Percentiles rank a stretch among this genome's conserved stretches.
Conservation (phyloP, 2,797 vertebrate species). For the Ctenopoma kingsleyae region DNA sequence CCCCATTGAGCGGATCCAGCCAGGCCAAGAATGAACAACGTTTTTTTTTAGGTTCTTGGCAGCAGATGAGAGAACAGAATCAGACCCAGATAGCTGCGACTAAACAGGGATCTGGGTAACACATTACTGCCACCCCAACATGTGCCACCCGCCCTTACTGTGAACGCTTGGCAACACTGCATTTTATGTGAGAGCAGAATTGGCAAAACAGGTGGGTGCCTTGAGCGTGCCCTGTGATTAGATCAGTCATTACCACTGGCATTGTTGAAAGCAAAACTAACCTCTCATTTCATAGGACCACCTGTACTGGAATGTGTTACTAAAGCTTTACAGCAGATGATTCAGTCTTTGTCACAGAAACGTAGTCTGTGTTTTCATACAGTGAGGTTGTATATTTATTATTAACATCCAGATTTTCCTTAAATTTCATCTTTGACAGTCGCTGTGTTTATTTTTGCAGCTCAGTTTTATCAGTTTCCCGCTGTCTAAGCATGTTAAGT, state of each 20-base stretch:
- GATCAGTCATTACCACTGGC: constrained; percentile 71
- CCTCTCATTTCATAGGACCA: constrained; percentile 70
- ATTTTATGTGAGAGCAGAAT: constrained; percentile 55
- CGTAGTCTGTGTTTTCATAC: constrained; percentile 40
- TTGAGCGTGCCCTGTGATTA: constrained; percentile 72
- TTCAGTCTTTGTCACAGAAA: constrained; percentile 48
- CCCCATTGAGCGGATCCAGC: constrained; percentile 63
- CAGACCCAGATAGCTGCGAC: constrained; percentile 63
- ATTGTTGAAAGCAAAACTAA: constrained; percentile 62
- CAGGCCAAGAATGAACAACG: constrained; percentile 39
- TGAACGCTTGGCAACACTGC: constrained; percentile 52
- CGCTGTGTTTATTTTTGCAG: constrained; percentile 29
- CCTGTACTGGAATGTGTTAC: constrained; percentile 68
- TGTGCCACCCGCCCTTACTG: constrained; percentile 67
- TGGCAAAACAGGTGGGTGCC: constrained; percentile 74
- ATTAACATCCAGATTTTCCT: constrained; percentile 50
- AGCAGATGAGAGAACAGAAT: constrained; percentile 73
- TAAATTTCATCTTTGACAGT: constrained; percentile 35
- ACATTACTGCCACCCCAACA: constrained; percentile 69
- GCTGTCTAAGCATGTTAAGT: constrained; percentile 24
- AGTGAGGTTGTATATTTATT: constrained; percentile 57
- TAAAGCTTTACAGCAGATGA: constrained; percentile 62
- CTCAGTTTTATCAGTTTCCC: constrained; percentile 37
- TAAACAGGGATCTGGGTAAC: constrained; percentile 64
- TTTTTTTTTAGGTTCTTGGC: constrained; percentile 69